Percentiles rank a stretch among this genome's conserved stretches.
Evolutionary conservation across 2,113 vertebrate genomes (phyloP).

Genomic region (Gallinago media): DNA sequence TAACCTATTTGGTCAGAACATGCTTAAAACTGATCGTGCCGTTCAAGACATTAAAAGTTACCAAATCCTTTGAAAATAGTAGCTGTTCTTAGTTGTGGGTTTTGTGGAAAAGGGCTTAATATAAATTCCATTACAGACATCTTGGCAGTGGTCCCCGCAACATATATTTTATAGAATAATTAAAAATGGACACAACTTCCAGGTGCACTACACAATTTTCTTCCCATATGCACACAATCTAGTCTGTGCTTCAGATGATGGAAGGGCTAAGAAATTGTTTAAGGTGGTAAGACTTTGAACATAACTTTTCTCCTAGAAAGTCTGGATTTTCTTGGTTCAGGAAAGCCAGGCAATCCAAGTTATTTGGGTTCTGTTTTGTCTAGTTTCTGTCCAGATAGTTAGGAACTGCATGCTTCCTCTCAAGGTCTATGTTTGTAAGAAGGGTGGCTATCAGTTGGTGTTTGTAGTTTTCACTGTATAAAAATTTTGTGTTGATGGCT

Average conservation of each 20-base stretch:
- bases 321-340: neutral
- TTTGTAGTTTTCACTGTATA: conserved; percentile 4
- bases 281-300: neutral
- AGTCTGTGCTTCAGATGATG: neutral
- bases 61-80: neutral
- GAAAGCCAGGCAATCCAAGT: neutral
- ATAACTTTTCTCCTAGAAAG: neutral
- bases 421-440: neutral
- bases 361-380: conserved; percentile 37
- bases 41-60: neutral
- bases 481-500: neutral
- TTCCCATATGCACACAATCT: neutral
- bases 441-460: neutral
- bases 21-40: neutral
- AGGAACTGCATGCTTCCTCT: neutral
- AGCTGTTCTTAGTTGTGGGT: neutral
- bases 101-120: conserved; percentile 6
- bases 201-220: neutral
- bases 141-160: neutral
- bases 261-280: neutral
- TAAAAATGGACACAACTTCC: neutral
- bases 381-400: neutral
- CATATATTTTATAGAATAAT: neutral
- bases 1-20: neutral
- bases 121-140: neutral